Percentiles rank a stretch among this genome's conserved stretches.
Conservation (phyloP, 2,797 vertebrate genomes). For the Urophycis tenuis region DNA sequence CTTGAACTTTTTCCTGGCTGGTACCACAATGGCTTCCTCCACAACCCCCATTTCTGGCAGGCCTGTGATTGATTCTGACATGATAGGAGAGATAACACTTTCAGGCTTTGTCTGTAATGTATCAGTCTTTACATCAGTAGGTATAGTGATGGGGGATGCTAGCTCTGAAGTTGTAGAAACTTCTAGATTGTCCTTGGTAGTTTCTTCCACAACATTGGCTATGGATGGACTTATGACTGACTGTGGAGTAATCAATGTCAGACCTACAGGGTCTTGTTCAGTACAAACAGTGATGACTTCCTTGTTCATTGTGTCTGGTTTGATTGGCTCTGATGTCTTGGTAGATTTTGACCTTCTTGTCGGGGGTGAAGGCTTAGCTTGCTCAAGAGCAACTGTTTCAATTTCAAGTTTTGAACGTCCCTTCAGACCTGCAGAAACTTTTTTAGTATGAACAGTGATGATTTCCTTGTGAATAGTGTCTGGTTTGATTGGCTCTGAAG, state of each 20-base stretch:
- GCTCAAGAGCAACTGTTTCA: not conserved
- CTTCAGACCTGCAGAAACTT: not conserved
- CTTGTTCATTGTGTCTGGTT: not conserved
- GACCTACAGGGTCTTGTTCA: not conserved
- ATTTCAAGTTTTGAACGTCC: not conserved
- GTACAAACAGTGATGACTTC: not conserved
- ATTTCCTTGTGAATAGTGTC: not conserved
- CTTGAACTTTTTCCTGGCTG: not conserved
- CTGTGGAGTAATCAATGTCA: not conserved
- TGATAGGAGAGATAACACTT: not conserved
- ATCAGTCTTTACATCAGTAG: not conserved
- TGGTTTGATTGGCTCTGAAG: not conserved
- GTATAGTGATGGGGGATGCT: not conserved
- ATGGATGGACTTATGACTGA: not conserved
- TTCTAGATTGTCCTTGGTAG: constrained; percentile 16
- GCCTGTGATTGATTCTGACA: not conserved
- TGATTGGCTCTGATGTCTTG: not conserved
- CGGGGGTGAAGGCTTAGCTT: not conserved
- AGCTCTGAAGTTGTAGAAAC: constrained; percentile 11
- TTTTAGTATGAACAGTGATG: not conserved
- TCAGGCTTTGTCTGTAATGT: not conserved
- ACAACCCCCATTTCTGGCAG: not conserved
- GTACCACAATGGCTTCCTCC: not conserved
- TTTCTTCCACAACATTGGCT: constrained; percentile 13
- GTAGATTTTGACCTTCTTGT: not conserved